These are phyloP conservation scores for Remorina albescens DNA, from an alignment of 2,797 vertebrate genomes.

Conservation along the genomic window DNA sequence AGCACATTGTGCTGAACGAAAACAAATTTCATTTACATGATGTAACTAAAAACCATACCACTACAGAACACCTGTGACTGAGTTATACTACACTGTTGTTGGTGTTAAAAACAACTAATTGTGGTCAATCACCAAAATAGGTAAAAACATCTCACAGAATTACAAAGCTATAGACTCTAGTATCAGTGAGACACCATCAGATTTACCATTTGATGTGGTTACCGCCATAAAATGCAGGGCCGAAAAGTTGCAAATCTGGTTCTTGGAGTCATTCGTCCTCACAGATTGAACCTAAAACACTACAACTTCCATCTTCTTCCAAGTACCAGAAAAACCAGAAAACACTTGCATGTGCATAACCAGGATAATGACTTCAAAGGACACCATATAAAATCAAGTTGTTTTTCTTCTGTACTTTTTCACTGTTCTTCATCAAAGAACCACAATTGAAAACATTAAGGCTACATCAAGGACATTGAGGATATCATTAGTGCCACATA, in stretches of 20 bases:
- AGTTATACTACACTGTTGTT: neutral
- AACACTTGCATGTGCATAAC: constrained; percentile 20
- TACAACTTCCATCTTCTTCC: constrained; percentile 22
- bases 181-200: neutral
- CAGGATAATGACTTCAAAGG: neutral
- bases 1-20: constrained; percentile 2
- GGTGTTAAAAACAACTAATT: neutral
- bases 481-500: neutral
- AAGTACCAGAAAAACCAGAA: constrained; percentile 53
- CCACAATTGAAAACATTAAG: neutral
- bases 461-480: neutral
- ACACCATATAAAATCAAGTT: neutral
- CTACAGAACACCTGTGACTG: constrained; percentile 7
- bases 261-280: constrained; percentile 32
- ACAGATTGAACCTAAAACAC: constrained; percentile 50
- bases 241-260: constrained; percentile 42
- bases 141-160: neutral
- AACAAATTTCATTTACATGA: neutral
- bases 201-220: constrained; percentile 59
- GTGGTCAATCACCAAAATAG: neutral
- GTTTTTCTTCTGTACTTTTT: neutral
- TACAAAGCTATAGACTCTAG: neutral
- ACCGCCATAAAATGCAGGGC: constrained; percentile 14
- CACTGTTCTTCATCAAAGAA: neutral
- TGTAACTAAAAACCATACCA: neutral